Base-by-base conservation (phyloP, 2,888 invertebrate genomes). In the Leptinotarsa juncta region DNA sequence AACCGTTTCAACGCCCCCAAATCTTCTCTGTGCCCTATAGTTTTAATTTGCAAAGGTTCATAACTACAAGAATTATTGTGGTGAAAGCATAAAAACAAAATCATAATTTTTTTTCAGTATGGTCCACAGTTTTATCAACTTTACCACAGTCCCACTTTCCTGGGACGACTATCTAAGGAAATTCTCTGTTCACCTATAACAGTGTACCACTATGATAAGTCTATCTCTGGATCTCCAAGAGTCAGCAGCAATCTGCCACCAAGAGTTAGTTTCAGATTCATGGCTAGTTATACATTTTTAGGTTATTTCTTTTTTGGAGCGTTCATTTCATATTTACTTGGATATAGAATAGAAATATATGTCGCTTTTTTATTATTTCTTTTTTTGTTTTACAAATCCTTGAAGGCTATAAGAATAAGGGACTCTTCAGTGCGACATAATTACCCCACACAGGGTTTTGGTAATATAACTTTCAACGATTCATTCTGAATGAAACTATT, bases 271-370 rank as follows among this genome's bases (percentile, higher is more conserved):
- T 86, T 95, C 66, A 90, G 96, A 57, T 88, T 90, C 67, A 88
- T 94, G 18, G 95, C 94, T 5, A 92, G 91, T 68, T 91, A 93
- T 80, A 89, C 89, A 55, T 90, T 91, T 71, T 84, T 93, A 48
- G 82, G 89, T 1, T 91, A 91, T 87, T 81, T 93, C 49, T 84
- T 86, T 4, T 71, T 92, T 0, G 90, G 92, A 3, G 89, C 89
- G 69, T 78, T 91, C 10, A 57, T 91, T 3, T 89, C 90, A 55
- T 90, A 89, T 87, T 80, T 90, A 60, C 88, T 91, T 70, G 91
- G 91, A 65, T 91, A 89, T 77, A 89, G 89, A 75, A 86, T 89
- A n/a, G 76, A 89, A n/a, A 86, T 88, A 57, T 91, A 90, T 81
- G 72, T 90, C 18, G 88, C 90, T 67, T 81, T 90, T 69, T 78